Percentiles rank a stretch among this genome's conserved stretches.
Evolutionary conservation across 1,140 invertebrate species (phyloP).

Genomic region (Eupeodes corollae): DNA sequence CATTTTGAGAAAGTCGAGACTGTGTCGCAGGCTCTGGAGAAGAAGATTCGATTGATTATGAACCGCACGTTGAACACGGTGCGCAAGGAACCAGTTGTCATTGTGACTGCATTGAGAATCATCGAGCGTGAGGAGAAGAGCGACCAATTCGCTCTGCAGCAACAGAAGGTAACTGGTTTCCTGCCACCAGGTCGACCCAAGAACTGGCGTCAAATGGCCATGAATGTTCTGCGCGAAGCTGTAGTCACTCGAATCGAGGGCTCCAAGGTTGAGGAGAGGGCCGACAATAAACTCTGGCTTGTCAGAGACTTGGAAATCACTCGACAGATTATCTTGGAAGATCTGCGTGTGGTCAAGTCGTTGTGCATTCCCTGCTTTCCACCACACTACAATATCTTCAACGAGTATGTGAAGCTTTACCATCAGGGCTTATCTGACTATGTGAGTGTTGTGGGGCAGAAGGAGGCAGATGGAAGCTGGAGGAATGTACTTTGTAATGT

Average conservation of each 20-base stretch:
- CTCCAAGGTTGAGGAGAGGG: slow-evolving; percentile 84
- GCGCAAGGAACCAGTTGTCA: slow-evolving; percentile 85
- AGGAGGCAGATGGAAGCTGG: no score
- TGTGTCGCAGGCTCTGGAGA: slow-evolving; percentile 79
- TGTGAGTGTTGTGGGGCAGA: slow-evolving; percentile 46
- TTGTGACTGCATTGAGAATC: slow-evolving; percentile 91
- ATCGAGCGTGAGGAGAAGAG: slow-evolving; percentile 94
- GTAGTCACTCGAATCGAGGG: slow-evolving; percentile 75
- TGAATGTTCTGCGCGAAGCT: slow-evolving; percentile 71
- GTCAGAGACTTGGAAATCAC: slow-evolving; percentile 68
- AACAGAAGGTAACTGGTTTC: slow-evolving; percentile 74
- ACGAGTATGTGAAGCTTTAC: slow-evolving; percentile 87
- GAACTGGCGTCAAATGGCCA: slow-evolving; percentile 78
- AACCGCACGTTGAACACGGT: slow-evolving; percentile 87
- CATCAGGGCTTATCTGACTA: slow-evolving; percentile 77
- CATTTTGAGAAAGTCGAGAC: slow-evolving; percentile 94
- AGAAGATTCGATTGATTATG: slow-evolving; percentile 81
- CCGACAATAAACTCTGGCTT: slow-evolving; percentile 92
- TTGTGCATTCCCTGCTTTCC: slow-evolving; percentile 91
- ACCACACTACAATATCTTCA: slow-evolving; percentile 86
- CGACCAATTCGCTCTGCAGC: slow-evolving; percentile 66
- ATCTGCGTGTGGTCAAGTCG: slow-evolving; percentile 84
- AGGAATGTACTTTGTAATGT: no score
- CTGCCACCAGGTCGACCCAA: slow-evolving; percentile 89
- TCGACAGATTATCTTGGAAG: slow-evolving; percentile 77